These are phyloP conservation scores for Thelaira solivaga DNA, from an alignment of 2,888 invertebrate genomes.

Conservation along the genomic window DNA sequence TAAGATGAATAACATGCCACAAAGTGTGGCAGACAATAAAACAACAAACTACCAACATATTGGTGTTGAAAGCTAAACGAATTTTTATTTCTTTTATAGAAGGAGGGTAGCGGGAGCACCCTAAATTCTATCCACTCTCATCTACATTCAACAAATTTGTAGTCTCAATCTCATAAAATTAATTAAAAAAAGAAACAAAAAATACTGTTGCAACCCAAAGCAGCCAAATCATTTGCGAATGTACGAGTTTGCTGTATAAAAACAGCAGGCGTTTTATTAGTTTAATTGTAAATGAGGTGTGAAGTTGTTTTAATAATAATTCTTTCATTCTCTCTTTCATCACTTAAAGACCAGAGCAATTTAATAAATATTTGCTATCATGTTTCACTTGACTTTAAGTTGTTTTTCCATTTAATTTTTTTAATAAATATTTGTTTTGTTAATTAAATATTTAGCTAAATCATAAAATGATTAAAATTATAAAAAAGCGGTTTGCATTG, in stretches of 20 bases:
- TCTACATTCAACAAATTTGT: conserved; percentile 49
- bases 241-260: not conserved
- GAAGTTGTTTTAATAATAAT: conserved; percentile 48
- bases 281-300: conserved; percentile 60
- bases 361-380: conserved; percentile 10
- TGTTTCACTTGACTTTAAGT: not conserved
- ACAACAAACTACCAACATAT: conserved; percentile 38
- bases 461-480: conserved; percentile 42
- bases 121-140: not conserved
- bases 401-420: not conserved
- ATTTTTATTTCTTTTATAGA: not conserved
- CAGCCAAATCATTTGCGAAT: conserved; percentile 6
- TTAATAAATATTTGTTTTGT: conserved; percentile 38
- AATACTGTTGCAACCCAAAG: not conserved
- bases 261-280: conserved; percentile 61
- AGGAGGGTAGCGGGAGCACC: not conserved
- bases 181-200: no score
- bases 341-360: not conserved
- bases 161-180: conserved; percentile 43
- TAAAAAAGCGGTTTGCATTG: conserved; percentile 18
- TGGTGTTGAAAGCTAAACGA: conserved; percentile 52
- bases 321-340: not conserved
- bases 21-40: conserved; percentile 45
- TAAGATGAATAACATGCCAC: conserved; percentile 55
- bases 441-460: conserved; percentile 39